Evolutionary conservation across 2,113 vertebrate genomes (phyloP).

Genomic region (Mustelus asterias): DNA sequence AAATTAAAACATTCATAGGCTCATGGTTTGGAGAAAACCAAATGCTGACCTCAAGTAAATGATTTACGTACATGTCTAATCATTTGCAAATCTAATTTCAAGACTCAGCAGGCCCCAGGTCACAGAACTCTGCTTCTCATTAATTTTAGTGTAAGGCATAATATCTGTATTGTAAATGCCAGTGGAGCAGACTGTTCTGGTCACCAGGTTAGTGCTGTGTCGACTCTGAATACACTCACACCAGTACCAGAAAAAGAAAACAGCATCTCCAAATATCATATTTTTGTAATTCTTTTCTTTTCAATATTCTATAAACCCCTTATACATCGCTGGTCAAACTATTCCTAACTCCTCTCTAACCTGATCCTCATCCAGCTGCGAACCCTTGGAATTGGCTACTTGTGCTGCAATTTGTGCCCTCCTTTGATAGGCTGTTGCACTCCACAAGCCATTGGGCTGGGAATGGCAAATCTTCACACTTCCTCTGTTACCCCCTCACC

Average conservation of each 20-base stretch:
- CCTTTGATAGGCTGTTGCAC: neutral
- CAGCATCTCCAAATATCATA: neutral
- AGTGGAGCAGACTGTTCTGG: neutral
- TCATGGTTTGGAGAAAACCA: neutral
- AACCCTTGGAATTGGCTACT: neutral
- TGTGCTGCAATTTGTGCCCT: neutral
- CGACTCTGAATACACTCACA: neutral
- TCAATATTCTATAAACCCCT: neutral
- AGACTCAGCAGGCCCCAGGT: constrained; percentile 31
- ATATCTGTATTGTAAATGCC: neutral
- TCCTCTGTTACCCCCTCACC: neutral
- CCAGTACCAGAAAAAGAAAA: neutral
- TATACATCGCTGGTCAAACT: too few species aligned
- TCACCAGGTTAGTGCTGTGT: neutral
- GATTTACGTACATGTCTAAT: constrained; percentile 30
- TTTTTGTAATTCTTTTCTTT: neutral
- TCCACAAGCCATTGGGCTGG: neutral
- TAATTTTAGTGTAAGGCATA: constrained; percentile 27
- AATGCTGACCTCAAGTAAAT: constrained; percentile 36
- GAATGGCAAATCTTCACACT: neutral
- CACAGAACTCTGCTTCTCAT: constrained; percentile 29
- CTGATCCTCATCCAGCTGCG: neutral
- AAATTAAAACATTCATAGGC: constrained; percentile 12
- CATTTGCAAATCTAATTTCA: constrained; percentile 35
- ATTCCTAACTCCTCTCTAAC: neutral